These are phyloP conservation scores for Hydrozoanthus gracilis DNA, from an alignment of 92 coral and sea anemone genomes.

Conservation along the genomic window DNA sequence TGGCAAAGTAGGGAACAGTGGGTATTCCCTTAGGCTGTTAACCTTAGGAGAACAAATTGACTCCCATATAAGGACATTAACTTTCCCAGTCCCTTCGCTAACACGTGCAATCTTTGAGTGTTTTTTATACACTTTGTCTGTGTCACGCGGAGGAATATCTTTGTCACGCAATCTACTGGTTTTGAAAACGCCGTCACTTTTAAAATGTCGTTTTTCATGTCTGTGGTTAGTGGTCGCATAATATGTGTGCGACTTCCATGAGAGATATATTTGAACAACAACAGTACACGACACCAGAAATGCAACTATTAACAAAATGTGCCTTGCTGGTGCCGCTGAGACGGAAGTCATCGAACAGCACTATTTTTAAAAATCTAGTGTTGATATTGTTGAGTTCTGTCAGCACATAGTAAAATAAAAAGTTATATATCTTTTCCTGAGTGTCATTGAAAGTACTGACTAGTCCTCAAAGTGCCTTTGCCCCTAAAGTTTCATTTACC, in stretches of 20 bases:
- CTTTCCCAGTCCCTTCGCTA: slow-evolving; percentile 34
- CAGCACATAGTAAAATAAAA: no score
- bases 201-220: not conserved
- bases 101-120: not conserved
- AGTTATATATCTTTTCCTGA: no score
- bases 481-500: no score
- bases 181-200: not conserved
- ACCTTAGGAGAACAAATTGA: slow-evolving; percentile 75
- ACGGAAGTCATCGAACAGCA: no score
- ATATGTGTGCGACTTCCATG: not conserved
- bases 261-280: slow-evolving; percentile 26
- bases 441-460: no score
- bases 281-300: not conserved
- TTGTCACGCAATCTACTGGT: not conserved
- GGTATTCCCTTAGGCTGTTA: slow-evolving; percentile 77
- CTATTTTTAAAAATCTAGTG: no score
- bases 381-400: no score
- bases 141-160: not conserved
- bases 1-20: slow-evolving; percentile 82
- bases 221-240: not conserved
- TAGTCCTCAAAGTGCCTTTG: no score
- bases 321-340: not conserved
- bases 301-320: not conserved
- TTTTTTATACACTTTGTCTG: not conserved
- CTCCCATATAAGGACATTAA: slow-evolving; percentile 79